These are phyloP conservation scores for Montipora efflorescens DNA, from an alignment of 64 coral and sea anemone genomes.

Conservation along the genomic window DNA sequence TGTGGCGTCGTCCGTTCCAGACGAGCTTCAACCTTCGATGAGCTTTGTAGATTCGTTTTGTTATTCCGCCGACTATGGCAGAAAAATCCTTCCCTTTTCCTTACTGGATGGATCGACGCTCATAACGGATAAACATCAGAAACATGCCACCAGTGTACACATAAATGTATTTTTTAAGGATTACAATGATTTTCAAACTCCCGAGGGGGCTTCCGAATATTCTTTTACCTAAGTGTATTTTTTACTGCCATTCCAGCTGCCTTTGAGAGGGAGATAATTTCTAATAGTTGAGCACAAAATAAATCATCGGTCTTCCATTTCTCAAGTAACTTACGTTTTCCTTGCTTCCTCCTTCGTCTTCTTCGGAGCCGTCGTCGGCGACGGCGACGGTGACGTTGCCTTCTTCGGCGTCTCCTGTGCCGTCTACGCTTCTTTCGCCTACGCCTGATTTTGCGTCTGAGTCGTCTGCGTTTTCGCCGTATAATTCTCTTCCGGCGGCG, in stretches of 20 bases:
- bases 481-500: neutral
- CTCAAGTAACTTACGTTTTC: neutral
- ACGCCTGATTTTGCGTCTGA: neutral
- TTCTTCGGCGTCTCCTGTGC: neutral
- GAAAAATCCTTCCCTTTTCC: neutral
- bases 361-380: neutral
- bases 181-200: neutral
- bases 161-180: neutral
- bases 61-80: neutral
- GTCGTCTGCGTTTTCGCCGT: slow-evolving; percentile 11
- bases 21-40: neutral
- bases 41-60: neutral
- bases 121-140: neutral
- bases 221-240: too few relatives aligned
- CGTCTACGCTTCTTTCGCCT: slow-evolving; percentile 8
- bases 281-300: too few relatives aligned
- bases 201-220: neutral
- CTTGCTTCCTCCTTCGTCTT: neutral
- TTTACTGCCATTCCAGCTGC: too few relatives aligned
- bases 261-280: too few relatives aligned
- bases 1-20: neutral
- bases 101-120: neutral
- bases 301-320: too few relatives aligned
- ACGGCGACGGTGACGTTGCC: neutral
- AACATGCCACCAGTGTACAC: neutral